Evolutionary conservation across 2,888 invertebrate species (phyloP).

Genomic region (Rugalucina vietnamica): DNA sequence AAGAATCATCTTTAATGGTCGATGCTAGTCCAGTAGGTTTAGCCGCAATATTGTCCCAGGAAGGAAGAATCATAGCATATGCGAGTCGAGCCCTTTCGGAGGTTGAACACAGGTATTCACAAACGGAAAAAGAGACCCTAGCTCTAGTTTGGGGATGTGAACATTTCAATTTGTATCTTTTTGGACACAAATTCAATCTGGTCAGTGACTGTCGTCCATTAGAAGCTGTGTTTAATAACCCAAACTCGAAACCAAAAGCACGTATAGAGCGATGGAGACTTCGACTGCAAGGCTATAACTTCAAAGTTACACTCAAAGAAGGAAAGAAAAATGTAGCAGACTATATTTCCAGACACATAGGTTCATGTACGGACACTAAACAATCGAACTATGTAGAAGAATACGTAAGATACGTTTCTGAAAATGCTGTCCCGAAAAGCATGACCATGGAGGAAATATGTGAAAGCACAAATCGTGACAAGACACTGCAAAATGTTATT

Average conservation of each 20-base stretch:
- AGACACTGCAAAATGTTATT: constrained; percentile 54
- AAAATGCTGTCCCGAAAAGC: constrained; percentile 56
- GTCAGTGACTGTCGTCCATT: constrained; percentile 68
- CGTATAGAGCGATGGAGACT: constrained; percentile 64
- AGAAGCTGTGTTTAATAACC: constrained; percentile 36
- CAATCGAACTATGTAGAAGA: constrained; percentile 60
- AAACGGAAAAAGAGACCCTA: constrained; percentile 68
- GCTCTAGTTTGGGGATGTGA: constrained; percentile 66
- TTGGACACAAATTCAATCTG: constrained; percentile 63
- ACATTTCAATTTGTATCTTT: constrained; percentile 51
- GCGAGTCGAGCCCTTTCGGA: constrained; percentile 57
- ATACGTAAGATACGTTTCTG: constrained; percentile 61
- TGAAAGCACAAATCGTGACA: constrained; percentile 45
- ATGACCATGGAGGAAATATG: constrained; percentile 65
- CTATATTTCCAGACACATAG: constrained; percentile 63
- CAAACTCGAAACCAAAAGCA: constrained; percentile 52
- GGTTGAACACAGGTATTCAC: constrained; percentile 63
- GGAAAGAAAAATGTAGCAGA: constrained; percentile 71
- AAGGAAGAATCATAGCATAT: constrained; percentile 50
- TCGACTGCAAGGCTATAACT: constrained; percentile 61
- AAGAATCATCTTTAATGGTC: neutral
- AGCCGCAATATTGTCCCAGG: neutral
- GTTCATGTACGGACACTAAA: neutral
- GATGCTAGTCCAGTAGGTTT: constrained; percentile 14
- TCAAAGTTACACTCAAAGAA: constrained; percentile 56